These are phyloP conservation scores for Micronycteris hirsuta DNA, from an alignment of 2,113 vertebrate genomes.

Conservation along the genomic window DNA sequence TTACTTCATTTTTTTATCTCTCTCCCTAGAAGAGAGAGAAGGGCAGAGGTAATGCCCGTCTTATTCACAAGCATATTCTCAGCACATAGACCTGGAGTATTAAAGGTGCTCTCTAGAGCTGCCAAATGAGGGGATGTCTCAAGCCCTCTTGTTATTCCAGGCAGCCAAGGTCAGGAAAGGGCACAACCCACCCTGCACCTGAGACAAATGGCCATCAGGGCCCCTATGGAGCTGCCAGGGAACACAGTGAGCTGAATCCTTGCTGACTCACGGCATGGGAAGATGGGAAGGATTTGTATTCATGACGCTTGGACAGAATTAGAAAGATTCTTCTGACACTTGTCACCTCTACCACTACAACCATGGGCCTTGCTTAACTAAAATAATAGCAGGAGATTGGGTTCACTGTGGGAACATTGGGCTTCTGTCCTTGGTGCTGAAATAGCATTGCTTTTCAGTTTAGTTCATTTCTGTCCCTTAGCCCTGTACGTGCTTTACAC, in stretches of 20 bases:
- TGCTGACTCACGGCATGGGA: fast-evolving
- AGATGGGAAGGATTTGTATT: neutral
- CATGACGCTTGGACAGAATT: neutral
- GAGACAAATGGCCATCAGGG: neutral
- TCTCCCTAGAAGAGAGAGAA: neutral
- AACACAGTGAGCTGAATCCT: neutral
- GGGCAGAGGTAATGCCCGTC: neutral
- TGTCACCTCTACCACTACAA: neutral
- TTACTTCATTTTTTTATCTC: neutral
- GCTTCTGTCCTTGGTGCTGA: constrained; percentile 49
- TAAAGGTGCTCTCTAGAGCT: neutral
- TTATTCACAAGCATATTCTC: neutral
- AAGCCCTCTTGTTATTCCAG: neutral
- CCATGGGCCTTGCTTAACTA: neutral
- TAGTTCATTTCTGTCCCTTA: neutral
- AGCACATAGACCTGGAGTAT: neutral
- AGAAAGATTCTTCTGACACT: neutral
- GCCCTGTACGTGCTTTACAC: fast-evolving
- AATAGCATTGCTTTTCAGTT: neutral
- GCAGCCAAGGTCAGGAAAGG: neutral
- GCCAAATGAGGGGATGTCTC: no score
- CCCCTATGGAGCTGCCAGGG: neutral
- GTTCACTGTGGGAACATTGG: fast-evolving
- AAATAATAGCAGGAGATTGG: neutral
- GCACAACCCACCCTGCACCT: neutral